phyloP scores from a whole-genome alignment of 2,113 vertebrate genomes.

The Anser brachyrhynchus region DNA sequence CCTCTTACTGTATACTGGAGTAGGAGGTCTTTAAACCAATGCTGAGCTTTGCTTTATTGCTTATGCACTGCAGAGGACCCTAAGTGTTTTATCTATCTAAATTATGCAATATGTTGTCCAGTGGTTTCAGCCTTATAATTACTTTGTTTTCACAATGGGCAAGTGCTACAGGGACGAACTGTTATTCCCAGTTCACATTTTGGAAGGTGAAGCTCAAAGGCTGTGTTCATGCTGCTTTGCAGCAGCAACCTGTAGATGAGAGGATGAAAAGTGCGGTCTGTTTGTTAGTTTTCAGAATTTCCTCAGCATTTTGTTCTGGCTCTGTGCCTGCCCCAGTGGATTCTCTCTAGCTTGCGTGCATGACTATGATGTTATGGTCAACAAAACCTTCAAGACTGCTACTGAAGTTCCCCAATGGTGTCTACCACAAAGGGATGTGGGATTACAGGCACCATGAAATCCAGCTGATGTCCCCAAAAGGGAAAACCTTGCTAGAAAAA shows the following conservation, averaged over 20 bases:
- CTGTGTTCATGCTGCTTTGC: background rate
- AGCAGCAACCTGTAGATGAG: background rate
- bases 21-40: background rate
- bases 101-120: fast-evolving
- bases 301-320: background rate
- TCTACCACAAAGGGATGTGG: background rate
- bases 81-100: background rate
- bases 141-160: background rate
- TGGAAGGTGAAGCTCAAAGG: background rate
- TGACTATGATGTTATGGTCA: fast-evolving
- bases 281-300: background rate
- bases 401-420: fast-evolving
- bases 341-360: background rate
- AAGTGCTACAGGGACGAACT: background rate
- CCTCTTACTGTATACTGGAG: background rate
- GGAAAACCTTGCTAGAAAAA: background rate
- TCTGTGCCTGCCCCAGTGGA: background rate
- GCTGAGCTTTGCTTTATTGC: background rate
- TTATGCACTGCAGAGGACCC: background rate
- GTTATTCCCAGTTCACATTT: background rate
- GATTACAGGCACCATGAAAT: background rate
- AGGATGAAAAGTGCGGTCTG: background rate
- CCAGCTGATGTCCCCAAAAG: background rate
- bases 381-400: background rate
- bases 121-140: background rate